Evolutionary conservation across 92 coral and sea anemone genomes (phyloP), one percentile per base, ranked within the genome.

Genomic region (Phymanthus crucifer): DNA sequence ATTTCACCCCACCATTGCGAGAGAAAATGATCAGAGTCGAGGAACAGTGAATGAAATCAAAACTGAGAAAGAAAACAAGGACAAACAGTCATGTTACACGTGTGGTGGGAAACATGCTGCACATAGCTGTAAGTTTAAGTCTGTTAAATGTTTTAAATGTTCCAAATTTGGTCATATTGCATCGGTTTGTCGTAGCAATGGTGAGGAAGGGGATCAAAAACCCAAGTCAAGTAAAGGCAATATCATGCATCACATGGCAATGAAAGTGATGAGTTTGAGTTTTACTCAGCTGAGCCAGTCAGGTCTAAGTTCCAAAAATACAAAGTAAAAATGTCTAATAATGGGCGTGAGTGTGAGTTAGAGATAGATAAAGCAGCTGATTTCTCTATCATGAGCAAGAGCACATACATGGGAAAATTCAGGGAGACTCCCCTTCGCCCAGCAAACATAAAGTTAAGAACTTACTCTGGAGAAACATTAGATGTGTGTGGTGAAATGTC

Each of bases 311-410:
- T 33, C 32, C 64, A 37, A 8, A 80, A 38, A 66, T 74, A 52
- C 70, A 71, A 32, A 3, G 38, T 74, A 37, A 40, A 58, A 66
- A 69, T 78, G 74, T 32, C 61, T 29, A 61, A 77, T 17, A 76
- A 85, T 78, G 90, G 88, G 29, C 24, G 65, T 29, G 73, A n/a
- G 48, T 83, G 88, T 70, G 86, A 64, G 34, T 56, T 82, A 64
- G 78, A 82, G 40, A 66, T 85, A 23, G 80, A 85, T 71, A 89
- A 85, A 6, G 88, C 87, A 71, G 93, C 90, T 18, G 90, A 89
- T 61, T 57, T 17, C 68, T 87, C 91, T 11, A 71, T 85, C 58
- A 85, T 81, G 89, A 81, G 89, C 46, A 80, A 83, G 74, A 85
- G 87, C 50, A 83, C 71, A 31, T 85, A 78, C 54, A 29, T 82